These are phyloP conservation scores for Chalcosyrphus nemorum DNA, from an alignment of 2,888 invertebrate species.

Conservation along the genomic window DNA sequence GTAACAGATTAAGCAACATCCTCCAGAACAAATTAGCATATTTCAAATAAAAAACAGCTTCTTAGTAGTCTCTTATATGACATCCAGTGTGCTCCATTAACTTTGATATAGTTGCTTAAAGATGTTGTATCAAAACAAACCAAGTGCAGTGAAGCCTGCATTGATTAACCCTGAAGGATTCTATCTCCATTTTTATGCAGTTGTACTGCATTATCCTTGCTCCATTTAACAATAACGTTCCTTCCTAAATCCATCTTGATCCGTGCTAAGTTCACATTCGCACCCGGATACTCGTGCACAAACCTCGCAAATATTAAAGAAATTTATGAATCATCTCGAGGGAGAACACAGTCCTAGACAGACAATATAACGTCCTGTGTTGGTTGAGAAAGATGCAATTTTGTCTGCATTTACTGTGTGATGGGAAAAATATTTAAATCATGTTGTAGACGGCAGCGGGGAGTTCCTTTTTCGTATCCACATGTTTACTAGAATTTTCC, in stretches of 20 bases:
- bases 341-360: background rate
- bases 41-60: background rate
- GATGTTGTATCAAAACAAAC: background rate
- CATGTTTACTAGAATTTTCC: conserved; percentile 27
- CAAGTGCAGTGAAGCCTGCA: background rate
- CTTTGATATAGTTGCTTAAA: background rate
- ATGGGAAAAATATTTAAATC: conserved; percentile 64
- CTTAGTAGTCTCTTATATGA: background rate
- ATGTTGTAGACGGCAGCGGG: conserved; percentile 28
- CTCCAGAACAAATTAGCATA: background rate
- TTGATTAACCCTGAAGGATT: background rate
- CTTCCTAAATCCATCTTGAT: conserved; percentile 13
- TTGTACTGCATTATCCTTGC: conserved; percentile 9
- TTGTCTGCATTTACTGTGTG: conserved; percentile 14
- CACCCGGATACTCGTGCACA: conserved; percentile 22
- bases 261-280: conserved; percentile 10
- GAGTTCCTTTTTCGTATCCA: background rate
- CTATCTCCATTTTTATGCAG: background rate
- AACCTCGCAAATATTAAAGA: conserved; percentile 25
- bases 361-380: background rate
- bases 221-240: conserved; percentile 27
- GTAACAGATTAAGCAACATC: too few species aligned
- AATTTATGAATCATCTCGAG: conserved; percentile 21
- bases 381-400: conserved; percentile 21
- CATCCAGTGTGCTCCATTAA: background rate